Conservation (phyloP, 2,113 vertebrate genomes). For the Brevimyrus niger region DNA sequence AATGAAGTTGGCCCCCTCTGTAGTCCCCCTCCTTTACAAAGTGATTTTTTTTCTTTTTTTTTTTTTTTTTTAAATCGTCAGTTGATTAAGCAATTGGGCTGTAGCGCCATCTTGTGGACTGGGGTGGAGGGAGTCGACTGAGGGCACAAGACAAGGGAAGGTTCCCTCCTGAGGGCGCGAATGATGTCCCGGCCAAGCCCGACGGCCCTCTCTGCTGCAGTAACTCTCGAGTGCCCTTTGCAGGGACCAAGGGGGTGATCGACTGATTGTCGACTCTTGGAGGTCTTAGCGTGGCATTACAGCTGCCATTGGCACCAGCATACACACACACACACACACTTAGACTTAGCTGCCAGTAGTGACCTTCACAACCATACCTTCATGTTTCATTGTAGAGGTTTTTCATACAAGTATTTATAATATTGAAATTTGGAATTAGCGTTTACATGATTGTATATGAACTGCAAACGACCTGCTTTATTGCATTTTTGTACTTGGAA, state of each 20-base stretch:
- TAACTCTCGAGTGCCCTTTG: not conserved
- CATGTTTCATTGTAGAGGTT: conserved; percentile 70
- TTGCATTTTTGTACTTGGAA: conserved; percentile 71
- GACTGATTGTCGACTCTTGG: not conserved
- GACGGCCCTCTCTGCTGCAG: not conserved
- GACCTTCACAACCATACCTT: conserved; percentile 70
- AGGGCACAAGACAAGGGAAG: not conserved
- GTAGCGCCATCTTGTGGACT: not conserved
- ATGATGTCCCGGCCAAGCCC: not conserved
- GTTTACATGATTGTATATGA: conserved; percentile 80
- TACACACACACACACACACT: conserved; percentile 51
- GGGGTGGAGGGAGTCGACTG: not conserved
- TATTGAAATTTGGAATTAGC: conserved; percentile 69
- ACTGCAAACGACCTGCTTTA: conserved; percentile 73
- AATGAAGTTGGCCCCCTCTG: not conserved
- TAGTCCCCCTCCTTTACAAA: not conserved
- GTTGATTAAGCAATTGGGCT: not conserved
- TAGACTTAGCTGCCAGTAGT: conserved; percentile 78
- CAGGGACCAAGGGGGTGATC: not conserved
- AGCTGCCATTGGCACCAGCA: conserved; percentile 24
- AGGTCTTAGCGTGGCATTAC: not conserved
- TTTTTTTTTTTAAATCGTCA: not conserved
- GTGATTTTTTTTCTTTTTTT: not conserved
- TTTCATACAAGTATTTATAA: conserved; percentile 82
- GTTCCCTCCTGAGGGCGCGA: not conserved